Conservation (phyloP, 1,140 invertebrate genomes). For the Procambarus virginalis region DNA sequence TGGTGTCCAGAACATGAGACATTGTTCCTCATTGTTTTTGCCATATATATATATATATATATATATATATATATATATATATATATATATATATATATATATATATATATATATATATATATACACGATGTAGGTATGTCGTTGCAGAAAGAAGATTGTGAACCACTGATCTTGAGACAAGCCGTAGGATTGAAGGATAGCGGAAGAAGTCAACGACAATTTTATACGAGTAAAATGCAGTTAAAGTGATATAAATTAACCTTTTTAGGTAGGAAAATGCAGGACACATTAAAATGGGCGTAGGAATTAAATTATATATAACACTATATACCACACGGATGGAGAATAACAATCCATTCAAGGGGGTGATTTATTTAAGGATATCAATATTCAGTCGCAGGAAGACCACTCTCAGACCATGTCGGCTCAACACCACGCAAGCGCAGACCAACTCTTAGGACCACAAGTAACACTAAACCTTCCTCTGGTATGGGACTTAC, state of each 20-base stretch:
- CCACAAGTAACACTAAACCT: not conserved
- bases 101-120: too few species aligned
- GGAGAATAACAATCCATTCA: not conserved
- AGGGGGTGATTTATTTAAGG: not conserved
- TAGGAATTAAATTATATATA: not conserved
- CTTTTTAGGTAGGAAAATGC: not conserved
- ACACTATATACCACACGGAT: conserved; percentile 6
- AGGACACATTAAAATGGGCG: not conserved
- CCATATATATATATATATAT: too few species aligned
- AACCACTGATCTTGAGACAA: too few species aligned
- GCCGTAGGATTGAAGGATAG: not conserved
- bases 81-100: too few species aligned
- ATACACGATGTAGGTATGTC: too few species aligned
- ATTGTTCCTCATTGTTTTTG: too few species aligned
- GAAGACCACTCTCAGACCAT: not conserved
- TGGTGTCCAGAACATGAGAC: too few species aligned
- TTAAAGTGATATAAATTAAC: not conserved
- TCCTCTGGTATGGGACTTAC: not conserved
- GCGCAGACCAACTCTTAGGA: not conserved
- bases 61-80: too few species aligned
- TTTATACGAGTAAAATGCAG: not conserved
- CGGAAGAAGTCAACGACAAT: not conserved
- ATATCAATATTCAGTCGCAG: not conserved
- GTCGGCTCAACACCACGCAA: not conserved
- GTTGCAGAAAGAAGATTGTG: too few species aligned